Percentiles rank a stretch among this genome's conserved stretches.
Evolutionary conservation across 2,113 vertebrate species (phyloP).

Genomic region (Glareola pratincola): DNA sequence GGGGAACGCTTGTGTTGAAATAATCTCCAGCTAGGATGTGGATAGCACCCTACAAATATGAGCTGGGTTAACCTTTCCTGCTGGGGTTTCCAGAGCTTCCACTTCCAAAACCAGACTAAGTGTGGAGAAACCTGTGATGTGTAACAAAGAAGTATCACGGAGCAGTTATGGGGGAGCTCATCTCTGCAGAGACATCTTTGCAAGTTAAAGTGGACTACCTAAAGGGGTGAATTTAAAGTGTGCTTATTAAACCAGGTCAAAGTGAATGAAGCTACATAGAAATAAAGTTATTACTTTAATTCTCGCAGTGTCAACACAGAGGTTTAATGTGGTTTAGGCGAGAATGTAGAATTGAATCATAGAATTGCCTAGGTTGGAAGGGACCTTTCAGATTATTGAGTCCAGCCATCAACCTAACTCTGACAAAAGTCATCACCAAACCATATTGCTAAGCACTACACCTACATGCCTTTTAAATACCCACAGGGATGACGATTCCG

Average conservation of each 20-base stretch:
- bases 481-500: background rate
- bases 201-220: background rate
- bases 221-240: background rate
- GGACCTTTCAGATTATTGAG: background rate
- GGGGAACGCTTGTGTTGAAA: background rate
- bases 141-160: background rate
- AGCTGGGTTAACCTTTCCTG: background rate
- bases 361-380: background rate
- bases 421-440: background rate
- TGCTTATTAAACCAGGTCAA: background rate
- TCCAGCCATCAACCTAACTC: background rate
- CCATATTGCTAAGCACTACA: background rate
- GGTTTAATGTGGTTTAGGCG: background rate
- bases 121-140: background rate
- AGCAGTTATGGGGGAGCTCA: background rate
- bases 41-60: background rate
- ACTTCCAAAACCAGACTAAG: background rate
- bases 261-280: background rate
- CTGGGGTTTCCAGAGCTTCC: background rate
- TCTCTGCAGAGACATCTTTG: background rate
- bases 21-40: background rate
- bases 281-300: background rate
- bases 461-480: background rate
- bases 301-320: background rate
- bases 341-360: background rate